Base-by-base conservation (phyloP, 2,888 invertebrate species). In the Acronicta psi region DNA sequence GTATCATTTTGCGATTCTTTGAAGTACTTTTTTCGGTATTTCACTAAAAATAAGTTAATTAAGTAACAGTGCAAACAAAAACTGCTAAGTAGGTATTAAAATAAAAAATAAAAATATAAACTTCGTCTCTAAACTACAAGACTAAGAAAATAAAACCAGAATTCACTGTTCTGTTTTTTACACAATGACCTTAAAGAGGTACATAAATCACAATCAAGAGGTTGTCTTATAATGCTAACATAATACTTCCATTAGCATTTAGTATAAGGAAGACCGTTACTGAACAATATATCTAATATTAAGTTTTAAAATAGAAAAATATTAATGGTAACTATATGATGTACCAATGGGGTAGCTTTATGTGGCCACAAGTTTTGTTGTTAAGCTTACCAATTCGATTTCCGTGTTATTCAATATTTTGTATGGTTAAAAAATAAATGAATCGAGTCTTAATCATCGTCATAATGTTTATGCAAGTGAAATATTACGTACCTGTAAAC, bases 131-230 rank as follows among this genome's bases (percentile, higher is more conserved):
- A 29, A 38, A 18, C 3, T 38, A 29, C 17, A 40, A 40, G 16
- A 43, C 8, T 29, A 16, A 36, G 34, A 36, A 50, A 64, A 53
- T 29, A 43, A 47, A 46, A 57, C 17, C 36, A 58, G 49, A 34
- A 37, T 50, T 40, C 53, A 70, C 53, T 44, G 56, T 44, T 25
- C 50, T 18, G 11, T 14, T 31, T 13, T 17, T 29, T 56, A 59
- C 63, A 61, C 62, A 69, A 38, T 57, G 67, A 71, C 72, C 72
- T 61, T 71, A 44, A 57, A 61, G 31, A 56, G 47, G 36, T 46
- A 49, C 38, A 69, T 66, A 69, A 75, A 76, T 73, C 63, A 66
- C 63, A 76, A 73, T 73, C 61, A 59, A 59, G 61, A 56, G 23
- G 25, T 59, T 70, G 68, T 64, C 73, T 67, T 60, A 67, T 59